Percentiles rank a stretch among this genome's conserved stretches.
Evolutionary conservation across 2,888 invertebrate genomes (phyloP).

Genomic region (Amblyjoppa fuscipennis): DNA sequence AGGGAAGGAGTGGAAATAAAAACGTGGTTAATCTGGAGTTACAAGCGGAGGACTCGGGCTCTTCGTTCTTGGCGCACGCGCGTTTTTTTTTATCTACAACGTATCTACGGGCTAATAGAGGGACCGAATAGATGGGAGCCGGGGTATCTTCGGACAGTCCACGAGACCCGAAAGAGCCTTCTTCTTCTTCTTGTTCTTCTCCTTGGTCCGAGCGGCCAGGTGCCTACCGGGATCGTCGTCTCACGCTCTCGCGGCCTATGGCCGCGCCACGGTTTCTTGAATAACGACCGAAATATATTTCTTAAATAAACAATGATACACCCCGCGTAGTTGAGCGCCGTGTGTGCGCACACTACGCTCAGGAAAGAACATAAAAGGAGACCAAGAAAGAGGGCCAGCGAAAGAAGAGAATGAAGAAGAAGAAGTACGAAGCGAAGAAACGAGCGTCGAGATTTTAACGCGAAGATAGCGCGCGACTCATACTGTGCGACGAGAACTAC

Average conservation of each 20-base stretch:
- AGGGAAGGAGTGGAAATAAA: constrained; percentile 51
- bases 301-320: constrained; percentile 81
- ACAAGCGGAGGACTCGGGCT: constrained; percentile 51
- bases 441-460: constrained; percentile 70
- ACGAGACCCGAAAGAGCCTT: constrained; percentile 12
- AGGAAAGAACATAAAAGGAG: constrained; percentile 58
- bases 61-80: constrained; percentile 41
- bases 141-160: constrained; percentile 63
- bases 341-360: constrained; percentile 51
- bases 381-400: constrained; percentile 41
- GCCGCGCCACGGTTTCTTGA: constrained; percentile 75
- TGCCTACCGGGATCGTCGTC: constrained; percentile 71
- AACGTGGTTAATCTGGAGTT: constrained; percentile 61
- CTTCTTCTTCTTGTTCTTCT: constrained; percentile 26
- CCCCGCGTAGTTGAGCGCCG: constrained; percentile 68
- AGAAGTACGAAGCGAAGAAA: constrained; percentile 49
- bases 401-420: constrained; percentile 42
- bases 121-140: constrained; percentile 68
- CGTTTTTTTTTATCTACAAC: constrained; percentile 59
- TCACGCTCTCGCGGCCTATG: constrained; percentile 64
- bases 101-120: constrained; percentile 70
- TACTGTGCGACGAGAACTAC: constrained; percentile 66
- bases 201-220: constrained; percentile 68
- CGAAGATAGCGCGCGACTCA: constrained; percentile 69
- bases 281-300: constrained; percentile 83